Percentiles rank a stretch among this genome's conserved stretches.
These are phyloP conservation scores for Druceiella hillmani DNA, from an alignment of 2,888 invertebrate genomes.

Conservation along the genomic window DNA sequence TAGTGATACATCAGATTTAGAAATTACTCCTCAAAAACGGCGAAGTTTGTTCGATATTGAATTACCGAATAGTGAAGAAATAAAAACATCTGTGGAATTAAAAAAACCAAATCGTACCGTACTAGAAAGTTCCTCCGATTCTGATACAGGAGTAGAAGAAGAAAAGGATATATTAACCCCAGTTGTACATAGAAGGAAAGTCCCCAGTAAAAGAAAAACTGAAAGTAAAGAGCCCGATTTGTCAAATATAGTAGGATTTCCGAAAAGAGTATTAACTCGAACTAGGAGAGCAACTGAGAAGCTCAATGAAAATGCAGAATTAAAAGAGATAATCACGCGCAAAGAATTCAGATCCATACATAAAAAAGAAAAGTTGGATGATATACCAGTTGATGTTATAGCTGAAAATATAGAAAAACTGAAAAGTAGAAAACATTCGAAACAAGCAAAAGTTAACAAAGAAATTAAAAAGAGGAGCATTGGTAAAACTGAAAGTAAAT, in stretches of 20 bases:
- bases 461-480: no score
- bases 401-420: slow-evolving; percentile 35
- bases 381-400: slow-evolving; percentile 35
- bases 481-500: no score
- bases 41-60: slow-evolving; percentile 33
- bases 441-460: no score
- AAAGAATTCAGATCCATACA: neutral
- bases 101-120: no score
- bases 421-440: slow-evolving; percentile 30
- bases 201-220: slow-evolving; percentile 24
- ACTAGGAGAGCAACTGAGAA: slow-evolving; percentile 37
- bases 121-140: no score
- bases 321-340: neutral
- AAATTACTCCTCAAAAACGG: slow-evolving; percentile 34
- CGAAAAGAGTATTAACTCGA: slow-evolving; percentile 36
- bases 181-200: slow-evolving; percentile 31
- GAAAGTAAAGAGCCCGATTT: slow-evolving; percentile 35
- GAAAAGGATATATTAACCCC: slow-evolving; percentile 32
- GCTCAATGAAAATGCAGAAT: slow-evolving; percentile 13
- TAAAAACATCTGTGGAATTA: slow-evolving; percentile 31
- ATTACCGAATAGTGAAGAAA: slow-evolving; percentile 42
- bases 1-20: slow-evolving; percentile 33
- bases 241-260: slow-evolving; percentile 32
- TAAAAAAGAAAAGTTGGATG: slow-evolving; percentile 19
- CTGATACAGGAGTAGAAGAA: no score